These are phyloP conservation scores for Rhabdomys dilectus DNA, from an alignment of 2,113 vertebrate genomes.

Conservation along the genomic window DNA sequence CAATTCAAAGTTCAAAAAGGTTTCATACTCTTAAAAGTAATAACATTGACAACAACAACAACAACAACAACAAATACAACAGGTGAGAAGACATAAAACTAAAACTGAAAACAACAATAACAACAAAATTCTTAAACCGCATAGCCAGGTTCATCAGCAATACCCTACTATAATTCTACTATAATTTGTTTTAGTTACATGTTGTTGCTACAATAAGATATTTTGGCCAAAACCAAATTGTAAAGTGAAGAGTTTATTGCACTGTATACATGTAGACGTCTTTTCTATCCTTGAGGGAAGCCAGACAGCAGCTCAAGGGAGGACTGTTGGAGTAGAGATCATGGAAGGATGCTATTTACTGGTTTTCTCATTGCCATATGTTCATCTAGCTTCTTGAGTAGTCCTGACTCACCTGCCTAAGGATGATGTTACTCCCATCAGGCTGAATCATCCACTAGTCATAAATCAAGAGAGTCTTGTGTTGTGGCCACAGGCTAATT, in stretches of 20 bases:
- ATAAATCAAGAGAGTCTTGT: not conserved
- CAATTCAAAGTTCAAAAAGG: not conserved
- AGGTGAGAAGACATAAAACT: not conserved
- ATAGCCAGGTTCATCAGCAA: not conserved
- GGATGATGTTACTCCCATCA: not conserved
- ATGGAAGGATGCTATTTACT: not conserved
- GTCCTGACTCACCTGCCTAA: not conserved
- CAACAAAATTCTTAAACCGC: not conserved
- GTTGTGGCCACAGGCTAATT: not conserved
- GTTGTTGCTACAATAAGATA: not conserved
- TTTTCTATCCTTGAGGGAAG: not conserved
- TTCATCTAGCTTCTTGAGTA: not conserved
- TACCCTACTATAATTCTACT: not conserved
- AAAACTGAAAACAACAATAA: not conserved
- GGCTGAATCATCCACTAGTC: not conserved
- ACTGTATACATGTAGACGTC: not conserved
- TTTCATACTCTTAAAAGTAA: not conserved
- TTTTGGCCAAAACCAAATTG: not conserved
- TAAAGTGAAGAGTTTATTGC: not conserved
- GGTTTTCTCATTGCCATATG: not conserved
- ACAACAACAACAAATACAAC: not conserved
- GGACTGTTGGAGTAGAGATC: not conserved
- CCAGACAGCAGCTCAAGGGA: not conserved
- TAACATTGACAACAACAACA: not conserved
- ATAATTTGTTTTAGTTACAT: not conserved